A percentile compares a stretch with the other conserved stretches of the same genome.
phyloP scores from a whole-genome alignment of 2,113 vertebrate genomes.

The Podocnemis expansa region DNA sequence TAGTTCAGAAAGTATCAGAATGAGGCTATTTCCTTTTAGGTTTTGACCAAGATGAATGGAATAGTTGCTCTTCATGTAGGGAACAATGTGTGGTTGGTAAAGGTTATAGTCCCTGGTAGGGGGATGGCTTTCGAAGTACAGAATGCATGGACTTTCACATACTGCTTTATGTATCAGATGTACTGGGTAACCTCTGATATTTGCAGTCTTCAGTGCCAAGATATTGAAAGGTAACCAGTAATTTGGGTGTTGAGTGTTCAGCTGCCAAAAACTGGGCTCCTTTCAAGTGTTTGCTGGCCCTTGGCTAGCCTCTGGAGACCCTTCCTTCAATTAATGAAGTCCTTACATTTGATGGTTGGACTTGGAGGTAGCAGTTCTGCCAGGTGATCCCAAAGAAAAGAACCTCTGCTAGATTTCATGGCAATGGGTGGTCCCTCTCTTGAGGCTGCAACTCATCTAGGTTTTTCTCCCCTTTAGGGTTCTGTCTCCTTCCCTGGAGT shows the following conservation, averaged over 20 bases:
- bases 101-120: conserved; percentile 57
- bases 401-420: background rate
- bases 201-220: conserved; percentile 60
- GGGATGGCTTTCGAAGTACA: conserved; percentile 32
- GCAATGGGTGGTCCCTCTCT: background rate
- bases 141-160: conserved; percentile 40
- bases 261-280: background rate
- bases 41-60: background rate
- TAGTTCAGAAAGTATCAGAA: background rate
- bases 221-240: conserved; percentile 54
- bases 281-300: background rate
- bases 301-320: background rate
- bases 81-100: conserved; percentile 36
- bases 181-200: conserved; percentile 49
- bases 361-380: background rate
- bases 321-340: background rate
- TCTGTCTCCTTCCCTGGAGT: too few relatives aligned
- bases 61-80: background rate
- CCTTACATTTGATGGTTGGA: background rate
- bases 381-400: background rate
- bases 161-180: conserved; percentile 27
- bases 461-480: background rate
- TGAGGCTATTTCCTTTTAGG: background rate
- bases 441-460: background rate
- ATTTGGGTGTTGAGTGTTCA: conserved; percentile 14